Percentiles rank a stretch among this genome's conserved stretches.
These are phyloP conservation scores for Chesias legatella DNA, from an alignment of 2,888 invertebrate species.

Conservation along the genomic window DNA sequence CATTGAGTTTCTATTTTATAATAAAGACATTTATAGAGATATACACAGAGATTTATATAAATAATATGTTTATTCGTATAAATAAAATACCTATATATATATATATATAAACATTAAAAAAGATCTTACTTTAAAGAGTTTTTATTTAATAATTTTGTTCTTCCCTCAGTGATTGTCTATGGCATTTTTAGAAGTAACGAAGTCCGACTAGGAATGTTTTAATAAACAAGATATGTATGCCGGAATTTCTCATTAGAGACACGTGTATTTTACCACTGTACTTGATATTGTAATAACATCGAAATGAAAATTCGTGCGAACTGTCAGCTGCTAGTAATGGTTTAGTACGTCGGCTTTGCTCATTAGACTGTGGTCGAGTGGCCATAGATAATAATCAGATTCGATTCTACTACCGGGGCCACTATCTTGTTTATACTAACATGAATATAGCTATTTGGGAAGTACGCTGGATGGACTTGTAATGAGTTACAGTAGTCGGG, in stretches of 20 bases:
- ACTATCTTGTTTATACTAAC: slow-evolving; percentile 44
- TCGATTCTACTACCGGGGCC: slow-evolving; percentile 50
- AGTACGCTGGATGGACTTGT: slow-evolving; percentile 6
- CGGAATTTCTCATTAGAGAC: slow-evolving; percentile 59
- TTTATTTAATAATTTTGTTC: no score
- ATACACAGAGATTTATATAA: no score
- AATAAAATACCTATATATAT: no score
- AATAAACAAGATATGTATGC: slow-evolving; percentile 21
- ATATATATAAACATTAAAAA: no score
- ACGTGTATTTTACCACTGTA: slow-evolving; percentile 43
- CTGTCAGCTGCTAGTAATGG: slow-evolving; percentile 46
- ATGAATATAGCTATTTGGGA: slow-evolving; percentile 31
- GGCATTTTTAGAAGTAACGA: no score
- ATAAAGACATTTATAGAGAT: no score
- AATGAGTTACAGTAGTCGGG: no score
- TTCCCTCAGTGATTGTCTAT: no score
- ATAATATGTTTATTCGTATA: no score
- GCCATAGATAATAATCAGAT: slow-evolving; percentile 51
- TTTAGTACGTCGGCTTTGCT: slow-evolving; percentile 65
- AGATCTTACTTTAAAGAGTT: no score
- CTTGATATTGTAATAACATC: slow-evolving; percentile 46
- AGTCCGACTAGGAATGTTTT: no score
- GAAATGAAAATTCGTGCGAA: slow-evolving; percentile 66
- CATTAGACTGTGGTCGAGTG: slow-evolving; percentile 63
- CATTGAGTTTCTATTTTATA: no score